Percentiles rank a stretch among this genome's conserved stretches.
These are phyloP conservation scores for Pipistrellus kuhlii DNA, from an alignment of 2,797 vertebrate genomes.

Conservation along the genomic window DNA sequence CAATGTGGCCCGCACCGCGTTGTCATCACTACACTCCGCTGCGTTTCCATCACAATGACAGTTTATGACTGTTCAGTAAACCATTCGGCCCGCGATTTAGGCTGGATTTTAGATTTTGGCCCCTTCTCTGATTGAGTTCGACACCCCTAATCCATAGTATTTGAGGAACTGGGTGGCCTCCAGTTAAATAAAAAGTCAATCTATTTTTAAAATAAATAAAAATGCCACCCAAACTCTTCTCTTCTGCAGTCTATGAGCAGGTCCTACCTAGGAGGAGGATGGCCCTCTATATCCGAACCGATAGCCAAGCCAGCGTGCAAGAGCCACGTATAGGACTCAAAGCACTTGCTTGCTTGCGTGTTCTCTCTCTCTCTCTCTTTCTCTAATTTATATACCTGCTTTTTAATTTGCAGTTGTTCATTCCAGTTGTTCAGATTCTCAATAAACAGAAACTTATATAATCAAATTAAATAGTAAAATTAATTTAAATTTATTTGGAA, in stretches of 20 bases:
- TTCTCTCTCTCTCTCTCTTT: not conserved
- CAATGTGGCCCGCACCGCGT: no score
- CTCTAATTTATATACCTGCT: not conserved
- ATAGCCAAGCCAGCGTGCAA: rapidly evolving
- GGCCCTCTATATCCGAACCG: no score
- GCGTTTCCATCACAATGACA: no score
- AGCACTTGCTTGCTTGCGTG: not conserved
- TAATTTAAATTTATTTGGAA: not conserved
- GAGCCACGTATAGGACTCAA: not conserved
- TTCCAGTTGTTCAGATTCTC: not conserved
- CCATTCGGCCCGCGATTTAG: no score
- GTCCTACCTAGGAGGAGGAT: not conserved
- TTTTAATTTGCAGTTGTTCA: conserved; percentile 25
- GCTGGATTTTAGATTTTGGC: no score
- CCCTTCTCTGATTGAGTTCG: no score
- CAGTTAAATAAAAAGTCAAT: conserved; percentile 30
- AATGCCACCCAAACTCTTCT: not conserved
- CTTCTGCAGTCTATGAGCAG: not conserved
- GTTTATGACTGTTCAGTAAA: no score
- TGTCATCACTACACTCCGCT: no score
- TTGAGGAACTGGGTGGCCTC: not conserved
- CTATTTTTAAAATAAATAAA: conserved; percentile 30
- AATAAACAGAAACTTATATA: not conserved
- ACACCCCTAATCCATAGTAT: not conserved
- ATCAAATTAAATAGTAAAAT: conserved; percentile 51